Conservation (phyloP, 2,113 vertebrate genomes). For the Crypturellus undulatus region DNA sequence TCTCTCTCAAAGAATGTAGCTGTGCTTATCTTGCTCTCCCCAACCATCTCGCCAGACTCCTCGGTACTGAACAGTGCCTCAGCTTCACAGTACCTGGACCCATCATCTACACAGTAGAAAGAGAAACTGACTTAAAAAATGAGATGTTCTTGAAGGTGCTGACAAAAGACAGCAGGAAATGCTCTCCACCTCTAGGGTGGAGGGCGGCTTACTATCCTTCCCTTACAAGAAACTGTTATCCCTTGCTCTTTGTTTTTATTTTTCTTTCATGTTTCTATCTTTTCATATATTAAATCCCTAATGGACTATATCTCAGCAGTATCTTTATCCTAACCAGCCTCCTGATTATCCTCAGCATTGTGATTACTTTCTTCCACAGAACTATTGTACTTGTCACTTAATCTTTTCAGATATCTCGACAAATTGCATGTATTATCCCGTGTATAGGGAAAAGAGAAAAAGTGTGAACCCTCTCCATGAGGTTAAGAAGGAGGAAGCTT, state of each 20-base stretch:
- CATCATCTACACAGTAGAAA: not conserved
- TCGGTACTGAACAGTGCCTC: not conserved
- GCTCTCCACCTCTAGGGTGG: not conserved
- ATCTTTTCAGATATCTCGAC: constrained; percentile 21
- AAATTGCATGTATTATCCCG: constrained; percentile 32
- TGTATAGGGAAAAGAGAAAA: not conserved
- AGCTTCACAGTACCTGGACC: not conserved
- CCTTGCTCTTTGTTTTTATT: constrained; percentile 52
- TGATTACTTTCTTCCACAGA: constrained; percentile 19
- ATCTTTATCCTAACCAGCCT: constrained; percentile 46
- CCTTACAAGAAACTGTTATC: not conserved
- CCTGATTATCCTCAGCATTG: not conserved
- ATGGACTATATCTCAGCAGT: constrained; percentile 1
- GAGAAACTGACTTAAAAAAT: not conserved
- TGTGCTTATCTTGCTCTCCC: not conserved
- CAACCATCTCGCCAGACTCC: not conserved
- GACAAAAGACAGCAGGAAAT: not conserved
- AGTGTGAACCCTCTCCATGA: not conserved
- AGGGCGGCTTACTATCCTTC: not conserved
- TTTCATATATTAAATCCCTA: constrained; percentile 37
- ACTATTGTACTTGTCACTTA: constrained; percentile 1
- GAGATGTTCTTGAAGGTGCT: not conserved
- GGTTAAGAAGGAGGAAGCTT: not conserved
- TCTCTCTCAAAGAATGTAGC: not conserved
- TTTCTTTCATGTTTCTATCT: constrained; percentile 38